Evolutionary conservation across 2,113 vertebrate genomes (phyloP).

Genomic region (Origma solitaria): DNA sequence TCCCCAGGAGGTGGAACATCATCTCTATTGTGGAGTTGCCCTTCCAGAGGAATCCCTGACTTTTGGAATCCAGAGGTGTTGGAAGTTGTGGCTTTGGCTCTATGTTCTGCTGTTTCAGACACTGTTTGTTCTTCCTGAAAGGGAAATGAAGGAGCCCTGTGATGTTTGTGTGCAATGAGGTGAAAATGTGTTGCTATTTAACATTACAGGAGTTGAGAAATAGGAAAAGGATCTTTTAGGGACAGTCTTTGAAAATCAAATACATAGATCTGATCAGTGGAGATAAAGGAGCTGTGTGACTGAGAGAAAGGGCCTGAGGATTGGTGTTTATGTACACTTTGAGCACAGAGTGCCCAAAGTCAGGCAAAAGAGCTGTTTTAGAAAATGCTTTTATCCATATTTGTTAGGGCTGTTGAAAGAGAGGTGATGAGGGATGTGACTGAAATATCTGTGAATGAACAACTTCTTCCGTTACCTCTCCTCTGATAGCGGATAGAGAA

Average conservation of each 20-base stretch:
- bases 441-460: not conserved
- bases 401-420: not conserved
- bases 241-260: not conserved
- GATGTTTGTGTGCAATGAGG: not conserved
- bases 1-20: not conserved
- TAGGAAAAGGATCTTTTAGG: not conserved
- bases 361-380: not conserved
- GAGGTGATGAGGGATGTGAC: not conserved
- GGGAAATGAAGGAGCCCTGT: not conserved
- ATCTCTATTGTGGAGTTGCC: rapidly evolving
- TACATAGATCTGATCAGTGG: not conserved
- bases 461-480: not conserved
- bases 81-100: not conserved
- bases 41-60: not conserved
- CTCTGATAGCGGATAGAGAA: not conserved
- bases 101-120: not conserved
- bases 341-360: not conserved
- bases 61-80: not conserved
- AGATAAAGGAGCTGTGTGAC: not conserved
- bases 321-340: not conserved
- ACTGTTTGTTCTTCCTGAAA: not conserved
- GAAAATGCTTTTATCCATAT: not conserved
- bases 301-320: not conserved
- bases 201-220: not conserved
- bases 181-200: not conserved